phyloP scores from a whole-genome alignment of 2,113 vertebrate genomes.

The Phyllostomus hastatus region DNA sequence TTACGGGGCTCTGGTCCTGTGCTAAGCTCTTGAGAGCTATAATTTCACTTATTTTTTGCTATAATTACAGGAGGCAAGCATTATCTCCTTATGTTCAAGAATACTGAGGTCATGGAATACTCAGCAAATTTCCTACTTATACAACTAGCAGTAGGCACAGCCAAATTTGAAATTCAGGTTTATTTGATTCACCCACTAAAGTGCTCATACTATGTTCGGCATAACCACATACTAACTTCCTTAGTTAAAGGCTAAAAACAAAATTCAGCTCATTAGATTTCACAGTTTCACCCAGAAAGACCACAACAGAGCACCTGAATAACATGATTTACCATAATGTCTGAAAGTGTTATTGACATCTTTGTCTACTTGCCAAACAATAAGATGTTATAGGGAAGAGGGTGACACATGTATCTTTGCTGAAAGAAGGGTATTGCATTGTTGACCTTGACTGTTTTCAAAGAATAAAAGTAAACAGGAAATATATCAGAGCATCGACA shows the following conservation, averaged over 20 bases:
- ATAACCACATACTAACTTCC: background rate
- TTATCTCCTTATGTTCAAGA: background rate
- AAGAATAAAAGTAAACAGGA: background rate
- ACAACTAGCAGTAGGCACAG: background rate
- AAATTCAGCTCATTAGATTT: background rate
- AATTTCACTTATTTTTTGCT: background rate
- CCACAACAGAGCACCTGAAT: background rate
- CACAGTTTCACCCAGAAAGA: background rate
- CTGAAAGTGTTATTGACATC: background rate
- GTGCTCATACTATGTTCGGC: background rate
- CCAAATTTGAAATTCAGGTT: background rate
- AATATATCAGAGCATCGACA: background rate
- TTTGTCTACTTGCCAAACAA: background rate
- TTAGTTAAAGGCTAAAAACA: background rate
- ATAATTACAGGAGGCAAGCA: background rate
- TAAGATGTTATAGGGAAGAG: background rate
- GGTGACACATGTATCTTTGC: background rate
- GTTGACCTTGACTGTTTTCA: background rate
- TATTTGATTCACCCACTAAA: background rate
- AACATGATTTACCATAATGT: background rate
- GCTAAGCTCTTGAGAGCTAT: background rate
- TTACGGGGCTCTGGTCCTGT: rapidly evolving
- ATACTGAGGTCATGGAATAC: background rate
- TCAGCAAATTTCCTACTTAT: background rate
- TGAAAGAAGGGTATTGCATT: background rate